Conservation (phyloP, 2,888 invertebrate genomes). For the Oxystoma pomonae region DNA sequence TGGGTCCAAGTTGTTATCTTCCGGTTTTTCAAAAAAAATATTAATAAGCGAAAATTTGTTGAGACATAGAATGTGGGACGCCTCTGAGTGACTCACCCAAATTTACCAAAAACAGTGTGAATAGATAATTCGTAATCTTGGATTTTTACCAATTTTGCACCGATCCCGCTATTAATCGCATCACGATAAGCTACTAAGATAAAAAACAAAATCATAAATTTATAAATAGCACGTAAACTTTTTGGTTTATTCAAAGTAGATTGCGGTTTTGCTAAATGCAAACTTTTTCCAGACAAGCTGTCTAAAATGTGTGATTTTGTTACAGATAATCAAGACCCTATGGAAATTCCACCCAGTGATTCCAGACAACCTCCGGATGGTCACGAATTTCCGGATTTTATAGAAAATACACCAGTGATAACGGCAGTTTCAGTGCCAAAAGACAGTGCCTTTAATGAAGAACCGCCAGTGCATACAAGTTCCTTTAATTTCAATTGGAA, state of each 20-base stretch:
- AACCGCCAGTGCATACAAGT: background rate
- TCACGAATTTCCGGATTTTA: conserved; percentile 73
- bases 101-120: background rate
- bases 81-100: background rate
- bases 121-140: too few species aligned
- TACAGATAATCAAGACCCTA: conserved; percentile 46
- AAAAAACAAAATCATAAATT: background rate
- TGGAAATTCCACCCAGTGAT: conserved; percentile 56
- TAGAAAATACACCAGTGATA: conserved; percentile 48
- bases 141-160: background rate
- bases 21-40: too few species aligned
- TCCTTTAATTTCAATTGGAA: background rate
- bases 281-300: background rate
- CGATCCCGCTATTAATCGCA: background rate
- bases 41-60: too few species aligned
- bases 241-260: background rate
- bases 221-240: background rate
- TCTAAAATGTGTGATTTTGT: conserved; percentile 8
- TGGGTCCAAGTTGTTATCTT: too few species aligned
- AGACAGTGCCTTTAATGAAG: background rate
- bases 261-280: background rate
- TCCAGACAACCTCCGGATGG: conserved; percentile 78
- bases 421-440: background rate
- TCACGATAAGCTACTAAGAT: background rate
- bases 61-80: background rate